phyloP scores from a whole-genome alignment of 2,888 invertebrate species.

The Drosophila demipolita region DNA sequence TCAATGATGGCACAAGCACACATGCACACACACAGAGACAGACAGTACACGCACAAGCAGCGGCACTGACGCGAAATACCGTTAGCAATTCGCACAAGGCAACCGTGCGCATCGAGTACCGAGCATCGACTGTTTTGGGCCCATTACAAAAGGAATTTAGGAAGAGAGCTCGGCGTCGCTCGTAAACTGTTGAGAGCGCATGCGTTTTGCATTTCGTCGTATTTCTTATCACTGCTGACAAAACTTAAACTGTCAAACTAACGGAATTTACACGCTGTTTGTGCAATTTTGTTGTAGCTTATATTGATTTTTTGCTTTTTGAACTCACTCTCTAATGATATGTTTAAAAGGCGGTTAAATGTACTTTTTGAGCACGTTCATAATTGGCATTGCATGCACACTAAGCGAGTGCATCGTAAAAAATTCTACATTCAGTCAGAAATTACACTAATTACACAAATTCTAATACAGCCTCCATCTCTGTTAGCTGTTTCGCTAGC shows the following conservation, averaged over 20 bases:
- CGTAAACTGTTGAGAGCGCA: conserved; percentile 53
- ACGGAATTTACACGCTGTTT: conserved; percentile 76
- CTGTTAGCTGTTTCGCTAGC: conserved; percentile 27
- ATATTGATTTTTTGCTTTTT: conserved; percentile 70
- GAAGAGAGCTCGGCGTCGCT: conserved; percentile 24
- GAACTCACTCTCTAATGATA: conserved; percentile 22
- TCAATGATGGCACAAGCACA: conserved; percentile 42
- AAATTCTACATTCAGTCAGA: conserved; percentile 43
- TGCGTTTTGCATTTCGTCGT: conserved; percentile 36
- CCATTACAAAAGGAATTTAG: conserved; percentile 39
- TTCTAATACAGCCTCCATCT: conserved; percentile 7
- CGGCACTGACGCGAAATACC: conserved; percentile 55
- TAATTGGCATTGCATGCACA: not conserved
- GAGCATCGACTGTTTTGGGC: conserved; percentile 69
- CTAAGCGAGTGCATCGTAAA: not conserved
- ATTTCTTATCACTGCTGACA: conserved; percentile 66
- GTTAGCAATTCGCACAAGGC: conserved; percentile 45
- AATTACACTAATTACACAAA: conserved; percentile 26
- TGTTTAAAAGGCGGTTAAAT: conserved; percentile 5
- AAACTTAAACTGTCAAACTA: conserved; percentile 63
- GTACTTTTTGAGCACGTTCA: not conserved
- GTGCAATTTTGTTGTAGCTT: conserved; percentile 34
- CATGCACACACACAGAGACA: conserved; percentile 39
- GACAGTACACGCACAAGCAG: conserved; percentile 66
- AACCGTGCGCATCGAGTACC: conserved; percentile 72